Evolutionary conservation across 2,113 vertebrate species (phyloP).

Genomic region (Silurus asotus): DNA sequence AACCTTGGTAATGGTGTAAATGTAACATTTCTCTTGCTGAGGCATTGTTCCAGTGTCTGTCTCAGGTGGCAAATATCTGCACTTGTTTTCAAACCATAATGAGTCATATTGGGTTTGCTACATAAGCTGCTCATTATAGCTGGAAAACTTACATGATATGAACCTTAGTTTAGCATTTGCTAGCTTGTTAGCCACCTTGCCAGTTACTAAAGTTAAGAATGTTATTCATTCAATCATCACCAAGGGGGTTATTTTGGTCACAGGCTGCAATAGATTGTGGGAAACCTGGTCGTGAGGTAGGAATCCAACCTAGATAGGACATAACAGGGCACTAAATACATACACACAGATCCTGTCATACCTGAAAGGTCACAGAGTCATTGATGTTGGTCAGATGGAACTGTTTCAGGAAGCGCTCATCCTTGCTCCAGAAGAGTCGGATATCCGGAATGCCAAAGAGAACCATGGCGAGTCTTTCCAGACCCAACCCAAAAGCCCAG

Average conservation of each 20-base stretch:
- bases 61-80: neutral
- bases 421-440: constrained; percentile 92
- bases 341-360: constrained; percentile 48
- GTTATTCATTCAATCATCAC: neutral
- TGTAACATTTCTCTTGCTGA: neutral
- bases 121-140: neutral
- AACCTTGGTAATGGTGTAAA: neutral
- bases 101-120: neutral
- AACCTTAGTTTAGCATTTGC: neutral
- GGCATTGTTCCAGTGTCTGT: neutral
- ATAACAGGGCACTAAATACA: neutral
- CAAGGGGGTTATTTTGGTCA: neutral
- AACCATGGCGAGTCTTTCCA: constrained; percentile 93
- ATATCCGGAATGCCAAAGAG: constrained; percentile 91
- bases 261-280: neutral
- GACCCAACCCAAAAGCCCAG: constrained; percentile 92
- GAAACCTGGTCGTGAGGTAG: neutral
- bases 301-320: neutral
- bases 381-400: constrained; percentile 79
- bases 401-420: constrained; percentile 87
- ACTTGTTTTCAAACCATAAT: neutral
- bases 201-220: neutral
- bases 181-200: neutral
- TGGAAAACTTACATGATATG: neutral
- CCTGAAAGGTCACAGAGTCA: constrained; percentile 84